Evolutionary conservation across 2,113 vertebrate genomes (phyloP), one percentile per base, ranked within the genome.

Genomic region (Tetrax tetrax): DNA sequence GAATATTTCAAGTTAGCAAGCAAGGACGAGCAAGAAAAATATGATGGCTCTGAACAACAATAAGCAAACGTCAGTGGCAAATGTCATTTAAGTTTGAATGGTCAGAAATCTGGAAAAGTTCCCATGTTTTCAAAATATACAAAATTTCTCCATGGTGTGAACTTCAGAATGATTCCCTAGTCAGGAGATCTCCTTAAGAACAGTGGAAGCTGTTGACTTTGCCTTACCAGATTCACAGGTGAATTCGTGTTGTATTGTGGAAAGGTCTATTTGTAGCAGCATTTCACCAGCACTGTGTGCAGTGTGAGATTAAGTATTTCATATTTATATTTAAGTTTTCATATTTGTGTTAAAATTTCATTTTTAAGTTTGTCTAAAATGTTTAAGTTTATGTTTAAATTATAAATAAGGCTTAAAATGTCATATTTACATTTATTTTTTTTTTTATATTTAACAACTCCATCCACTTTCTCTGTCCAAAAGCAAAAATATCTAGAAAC

Each of bases 1-100:
- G 8, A 71, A 71, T 48, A 83, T 86, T 96, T 78, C 89, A 70
- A 57, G 93, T 90, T 85, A 94, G 23, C 79, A 83, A 85, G 48
- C 6, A 33, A 69, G 53, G 51, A 20, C n/a, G 72, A 87, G 41
- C 1, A 13, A 81, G 50, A 72, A 57, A 81, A 75, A 24, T 21
- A 9, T 10, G 68, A 6, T 25, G 1, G 9, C 37, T 94, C 77
- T 59, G 45, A 87, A 69, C 28, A 48, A 21, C 0, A 4, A 23
- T 11, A 48, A 1, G 5, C 5, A 48, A 72, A 63, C 8, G 1
- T 21, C 21, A 19, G 19, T 51, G 35, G 4, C 51, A 83, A 80
- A 43, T 12, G 14, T 25, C 45, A 65, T 70, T 54, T 63, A 61
- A 22, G 24, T 61, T 21, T 69, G 23, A 61, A n/a, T 14, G 20